phyloP scores from a whole-genome alignment of 2,797 vertebrate species.

The Pitangus sulphuratus region DNA sequence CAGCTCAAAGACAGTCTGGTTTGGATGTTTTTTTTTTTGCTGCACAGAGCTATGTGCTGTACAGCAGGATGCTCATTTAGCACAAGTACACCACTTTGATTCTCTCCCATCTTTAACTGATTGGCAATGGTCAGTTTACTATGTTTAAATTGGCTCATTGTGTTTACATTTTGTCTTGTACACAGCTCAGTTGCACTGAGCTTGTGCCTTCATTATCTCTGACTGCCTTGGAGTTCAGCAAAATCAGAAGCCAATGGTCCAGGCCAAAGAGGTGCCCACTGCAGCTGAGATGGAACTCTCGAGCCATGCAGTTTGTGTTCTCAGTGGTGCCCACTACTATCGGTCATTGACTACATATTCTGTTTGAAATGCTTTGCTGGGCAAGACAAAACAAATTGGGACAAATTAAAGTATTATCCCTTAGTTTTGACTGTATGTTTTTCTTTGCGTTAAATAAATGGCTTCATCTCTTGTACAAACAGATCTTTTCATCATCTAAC shows the following conservation, averaged over 20 bases:
- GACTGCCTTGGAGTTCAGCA: neutral
- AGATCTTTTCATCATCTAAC: neutral
- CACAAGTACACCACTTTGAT: neutral
- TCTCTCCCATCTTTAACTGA: neutral
- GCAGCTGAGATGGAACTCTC: neutral
- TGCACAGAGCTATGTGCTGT: neutral
- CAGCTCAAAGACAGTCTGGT: neutral
- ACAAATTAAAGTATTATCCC: neutral
- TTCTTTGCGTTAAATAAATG: neutral
- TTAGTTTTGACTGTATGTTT: neutral
- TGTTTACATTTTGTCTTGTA: slow-evolving; percentile 30
- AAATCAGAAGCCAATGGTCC: neutral
- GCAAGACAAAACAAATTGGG: neutral
- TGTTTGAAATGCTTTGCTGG: neutral
- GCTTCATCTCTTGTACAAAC: neutral
- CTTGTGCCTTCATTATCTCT: slow-evolving; percentile 13
- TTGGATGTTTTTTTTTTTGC: neutral
- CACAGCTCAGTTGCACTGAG: neutral
- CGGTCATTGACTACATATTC: neutral
- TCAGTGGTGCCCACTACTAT: neutral
- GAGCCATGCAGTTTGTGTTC: neutral
- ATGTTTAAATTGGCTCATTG: neutral
- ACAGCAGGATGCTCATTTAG: neutral
- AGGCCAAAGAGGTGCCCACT: neutral
- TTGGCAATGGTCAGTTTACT: neutral